phyloP scores from a whole-genome alignment of 2,797 vertebrate genomes.

The Todus mexicanus region DNA sequence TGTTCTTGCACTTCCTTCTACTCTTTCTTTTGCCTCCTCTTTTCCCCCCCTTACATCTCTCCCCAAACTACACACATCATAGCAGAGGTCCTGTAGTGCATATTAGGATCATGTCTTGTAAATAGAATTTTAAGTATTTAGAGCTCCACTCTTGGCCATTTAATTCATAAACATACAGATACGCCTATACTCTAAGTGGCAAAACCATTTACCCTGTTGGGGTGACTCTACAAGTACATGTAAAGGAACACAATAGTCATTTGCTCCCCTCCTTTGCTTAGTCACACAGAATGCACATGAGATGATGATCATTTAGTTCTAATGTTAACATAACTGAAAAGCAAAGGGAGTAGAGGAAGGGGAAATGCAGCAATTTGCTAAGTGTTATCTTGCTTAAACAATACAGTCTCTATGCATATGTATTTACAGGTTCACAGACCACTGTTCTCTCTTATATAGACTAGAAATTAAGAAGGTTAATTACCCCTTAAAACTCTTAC shows the following conservation, averaged over 20 bases:
- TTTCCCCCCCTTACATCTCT: not conserved
- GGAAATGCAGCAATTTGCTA: not conserved
- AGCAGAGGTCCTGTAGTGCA: not conserved
- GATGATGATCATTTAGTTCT: not conserved
- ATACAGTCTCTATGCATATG: not conserved
- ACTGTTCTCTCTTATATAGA: not conserved
- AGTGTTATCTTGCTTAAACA: not conserved
- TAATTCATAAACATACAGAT: not conserved
- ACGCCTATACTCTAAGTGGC: rapidly evolving
- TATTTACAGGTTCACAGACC: not conserved
- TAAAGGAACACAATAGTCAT: not conserved
- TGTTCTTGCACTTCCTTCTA: not conserved
- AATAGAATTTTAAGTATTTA: not conserved
- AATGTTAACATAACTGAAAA: not conserved
- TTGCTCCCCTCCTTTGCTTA: not conserved
- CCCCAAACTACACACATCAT: not conserved
- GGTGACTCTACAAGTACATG: not conserved
- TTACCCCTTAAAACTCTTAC: not conserved
- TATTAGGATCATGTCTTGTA: not conserved
- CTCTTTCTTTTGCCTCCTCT: not conserved
- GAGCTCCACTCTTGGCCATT: not conserved
- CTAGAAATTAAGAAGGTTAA: not conserved
- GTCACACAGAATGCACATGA: not conserved
- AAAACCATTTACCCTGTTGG: not conserved
- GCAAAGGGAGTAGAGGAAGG: not conserved